phyloP scores from a whole-genome alignment of 2,888 invertebrate genomes.

The Schizotus pectinicornis region DNA sequence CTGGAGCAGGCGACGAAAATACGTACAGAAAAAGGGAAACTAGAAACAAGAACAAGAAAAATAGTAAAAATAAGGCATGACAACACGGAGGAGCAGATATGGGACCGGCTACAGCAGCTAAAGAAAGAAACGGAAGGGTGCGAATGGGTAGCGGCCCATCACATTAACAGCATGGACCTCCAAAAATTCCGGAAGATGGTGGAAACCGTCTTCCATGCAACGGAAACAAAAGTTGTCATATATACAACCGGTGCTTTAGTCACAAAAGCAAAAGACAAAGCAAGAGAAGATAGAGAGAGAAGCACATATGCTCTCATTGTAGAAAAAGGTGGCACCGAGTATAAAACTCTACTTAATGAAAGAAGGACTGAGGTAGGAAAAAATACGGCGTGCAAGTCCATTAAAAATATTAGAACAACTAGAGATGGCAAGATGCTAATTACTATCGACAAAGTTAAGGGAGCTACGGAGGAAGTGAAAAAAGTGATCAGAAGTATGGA shows the following conservation, averaged over 20 bases:
- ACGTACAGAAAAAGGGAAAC: too few species aligned
- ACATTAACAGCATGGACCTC: too few species aligned
- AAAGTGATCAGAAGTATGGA: not conserved
- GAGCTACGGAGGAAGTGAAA: not conserved
- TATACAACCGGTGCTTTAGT: not conserved
- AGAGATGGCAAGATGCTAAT: conserved; percentile 16
- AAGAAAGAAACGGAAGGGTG: too few species aligned
- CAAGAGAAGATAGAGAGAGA: not conserved
- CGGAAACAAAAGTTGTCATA: not conserved
- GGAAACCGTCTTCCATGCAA: not conserved
- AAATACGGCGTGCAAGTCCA: not conserved
- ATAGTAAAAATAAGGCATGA: too few species aligned
- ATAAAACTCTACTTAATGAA: not conserved
- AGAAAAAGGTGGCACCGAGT: not conserved
- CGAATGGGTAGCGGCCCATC: too few species aligned
- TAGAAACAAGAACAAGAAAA: too few species aligned
- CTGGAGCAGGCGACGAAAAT: too few species aligned
- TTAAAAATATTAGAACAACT: conserved; percentile 5
- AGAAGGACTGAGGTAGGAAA: not conserved
- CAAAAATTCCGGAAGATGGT: not conserved
- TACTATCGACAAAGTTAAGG: not conserved
- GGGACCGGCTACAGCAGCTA: too few species aligned
- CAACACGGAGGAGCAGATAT: too few species aligned
- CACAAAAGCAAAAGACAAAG: not conserved
- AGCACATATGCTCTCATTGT: not conserved